Base-by-base conservation (phyloP, 2,888 invertebrate species). In the Macrophya annulata region DNA sequence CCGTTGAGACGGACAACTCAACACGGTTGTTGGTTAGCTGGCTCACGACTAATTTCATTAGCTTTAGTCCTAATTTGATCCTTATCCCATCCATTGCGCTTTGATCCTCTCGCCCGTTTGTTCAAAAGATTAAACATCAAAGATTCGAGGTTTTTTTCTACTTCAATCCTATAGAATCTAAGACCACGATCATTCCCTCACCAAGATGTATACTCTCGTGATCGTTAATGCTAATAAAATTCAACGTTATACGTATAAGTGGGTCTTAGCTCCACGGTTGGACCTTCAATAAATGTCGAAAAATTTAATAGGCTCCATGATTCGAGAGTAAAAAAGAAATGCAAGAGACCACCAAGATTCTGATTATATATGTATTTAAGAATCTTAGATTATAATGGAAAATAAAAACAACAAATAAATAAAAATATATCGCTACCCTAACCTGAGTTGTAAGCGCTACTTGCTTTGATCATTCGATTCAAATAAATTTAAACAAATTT, bases 191-290 rank as follows among this genome's bases (percentile, higher is more conserved):
- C 74, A 12, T 12, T 8, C 10, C 74, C 43, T 55, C 55, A n/a
- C 55, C 55, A n/a, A n/a, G 71, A 71, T 40, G 15, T 43, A n/a
- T 3, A 51, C 31, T 31, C 55, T 43, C 45, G 0, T 37, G 31
- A 31, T 55, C 77, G 48, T 77, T 77, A 77, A 77, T 77, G 77
- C 77, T 77, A 77, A 77, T 77, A 51, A 77, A 77, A 77, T 77
- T 77, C 77, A 77, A 77, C 31, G 77, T 55, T 55, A 51, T 37
- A 51, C n/a, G 5, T 51, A 55, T 51, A 55, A 77, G 77, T 77
- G 77, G n/a, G n/a, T 45, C 45, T 25, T 2, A 4, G 62, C 72
- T n/a, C 40, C 21, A 31, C 3, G 3, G 31, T 31, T 3, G 31
- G 55, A 55, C 37, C 77, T 21, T 55, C 15, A n/a, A 37, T 5